A percentile compares a stretch with the other conserved stretches of the same genome.
Evolutionary conservation across 2,113 vertebrate genomes (phyloP).

Genomic region (Suncus etruscus): DNA sequence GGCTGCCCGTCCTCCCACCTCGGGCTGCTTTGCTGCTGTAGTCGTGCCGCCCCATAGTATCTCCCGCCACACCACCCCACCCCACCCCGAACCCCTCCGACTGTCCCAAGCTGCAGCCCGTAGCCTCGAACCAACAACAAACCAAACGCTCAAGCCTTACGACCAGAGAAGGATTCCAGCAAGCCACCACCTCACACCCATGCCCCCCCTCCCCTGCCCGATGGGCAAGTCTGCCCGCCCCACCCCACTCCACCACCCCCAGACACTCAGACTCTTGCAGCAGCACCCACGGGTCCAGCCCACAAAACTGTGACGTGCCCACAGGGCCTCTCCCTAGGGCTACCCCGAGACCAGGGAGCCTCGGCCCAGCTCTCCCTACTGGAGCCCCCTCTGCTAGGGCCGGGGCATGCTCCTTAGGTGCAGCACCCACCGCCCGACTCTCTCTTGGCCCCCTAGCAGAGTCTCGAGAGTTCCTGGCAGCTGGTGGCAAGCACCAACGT

Average conservation of each 20-base stretch:
- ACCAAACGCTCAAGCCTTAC: conserved; percentile 86
- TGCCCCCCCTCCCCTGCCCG: conserved; percentile 40
- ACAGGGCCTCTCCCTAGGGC: conserved; percentile 71
- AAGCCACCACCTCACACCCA: conserved; percentile 69
- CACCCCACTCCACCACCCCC: background rate
- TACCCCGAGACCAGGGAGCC: conserved; percentile 65
- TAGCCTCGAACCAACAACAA: conserved; percentile 80
- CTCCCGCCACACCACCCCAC: conserved; percentile 80
- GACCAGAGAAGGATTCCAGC: conserved; percentile 84
- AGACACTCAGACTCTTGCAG: conserved; percentile 54
- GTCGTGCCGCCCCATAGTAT: conserved; percentile 77
- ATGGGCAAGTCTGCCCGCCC: too few species aligned
- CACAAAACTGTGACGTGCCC: conserved; percentile 76
- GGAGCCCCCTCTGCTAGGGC: background rate
- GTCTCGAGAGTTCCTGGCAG: conserved; percentile 54
- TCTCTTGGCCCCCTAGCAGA: conserved; percentile 59
- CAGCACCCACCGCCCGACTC: background rate
- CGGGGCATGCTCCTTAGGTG: conserved; percentile 62
- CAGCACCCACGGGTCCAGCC: conserved; percentile 63
- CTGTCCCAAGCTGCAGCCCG: conserved; percentile 83
- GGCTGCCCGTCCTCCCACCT: conserved; percentile 85
- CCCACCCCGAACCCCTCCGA: conserved; percentile 82
- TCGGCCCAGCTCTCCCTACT: conserved; percentile 39
- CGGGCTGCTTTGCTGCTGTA: conserved; percentile 85
- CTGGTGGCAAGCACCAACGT: conserved; percentile 65